These are phyloP conservation scores for Poicephalus gulielmi DNA, from an alignment of 2,113 vertebrate genomes.

Conservation along the genomic window DNA sequence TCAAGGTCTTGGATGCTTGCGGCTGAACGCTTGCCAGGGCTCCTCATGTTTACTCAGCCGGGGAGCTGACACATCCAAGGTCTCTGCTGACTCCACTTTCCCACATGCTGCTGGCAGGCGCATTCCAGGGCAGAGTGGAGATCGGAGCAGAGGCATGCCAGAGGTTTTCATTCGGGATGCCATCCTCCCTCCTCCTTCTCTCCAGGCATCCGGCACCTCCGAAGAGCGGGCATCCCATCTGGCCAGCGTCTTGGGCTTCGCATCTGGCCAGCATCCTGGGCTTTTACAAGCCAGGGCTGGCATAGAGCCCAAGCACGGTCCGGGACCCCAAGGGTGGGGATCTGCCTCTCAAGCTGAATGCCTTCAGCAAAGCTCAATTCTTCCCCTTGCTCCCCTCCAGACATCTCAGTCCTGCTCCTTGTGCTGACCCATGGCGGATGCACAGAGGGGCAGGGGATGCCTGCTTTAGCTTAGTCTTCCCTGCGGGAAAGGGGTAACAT, in stretches of 20 bases:
- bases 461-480: not conserved
- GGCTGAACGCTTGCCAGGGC: slow-evolving; percentile 57
- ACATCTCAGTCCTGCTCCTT: not conserved
- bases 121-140: slow-evolving; percentile 69
- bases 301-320: not conserved
- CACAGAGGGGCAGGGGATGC: not conserved
- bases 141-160: slow-evolving; percentile 49
- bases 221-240: not conserved
- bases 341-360: not conserved
- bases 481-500: not conserved
- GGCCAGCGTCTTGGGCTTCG: not conserved
- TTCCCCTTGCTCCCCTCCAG: not conserved
- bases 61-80: slow-evolving; percentile 73
- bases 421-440: not conserved
- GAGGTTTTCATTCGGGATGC: slow-evolving; percentile 49
- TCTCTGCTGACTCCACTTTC: slow-evolving; percentile 73
- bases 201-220: not conserved
- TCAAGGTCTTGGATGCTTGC: slow-evolving; percentile 50
- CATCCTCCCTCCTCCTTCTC: not conserved
- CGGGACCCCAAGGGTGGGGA: not conserved
- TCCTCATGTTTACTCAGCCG: slow-evolving; percentile 76
- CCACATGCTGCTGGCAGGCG: slow-evolving; percentile 66
- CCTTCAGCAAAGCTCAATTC: not conserved
- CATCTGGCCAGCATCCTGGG: not conserved
- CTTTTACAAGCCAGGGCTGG: not conserved